Evolutionary conservation across 2,888 invertebrate species (phyloP).

Genomic region (Nemoura dubitans): DNA sequence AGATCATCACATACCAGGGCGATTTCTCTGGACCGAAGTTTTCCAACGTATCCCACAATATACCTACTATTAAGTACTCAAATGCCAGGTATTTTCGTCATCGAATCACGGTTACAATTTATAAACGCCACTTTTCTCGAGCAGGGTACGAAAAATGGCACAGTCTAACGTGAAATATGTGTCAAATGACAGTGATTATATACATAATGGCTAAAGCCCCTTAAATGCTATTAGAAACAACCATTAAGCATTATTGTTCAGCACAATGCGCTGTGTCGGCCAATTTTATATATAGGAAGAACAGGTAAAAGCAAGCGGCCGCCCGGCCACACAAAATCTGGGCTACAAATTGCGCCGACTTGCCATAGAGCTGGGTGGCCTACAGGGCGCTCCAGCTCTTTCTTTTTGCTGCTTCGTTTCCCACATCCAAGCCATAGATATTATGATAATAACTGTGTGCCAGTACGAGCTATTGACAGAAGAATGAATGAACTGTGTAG

Average conservation of each 20-base stretch:
- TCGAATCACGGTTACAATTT: not conserved
- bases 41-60: not conserved
- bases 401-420: slow-evolving; percentile 14
- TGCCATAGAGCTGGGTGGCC: slow-evolving; percentile 19
- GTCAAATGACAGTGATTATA: slow-evolving; percentile 42
- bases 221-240: slow-evolving; percentile 43
- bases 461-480: slow-evolving; percentile 36
- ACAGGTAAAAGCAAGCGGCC: not conserved
- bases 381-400: not conserved
- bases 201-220: slow-evolving; percentile 19
- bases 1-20: not conserved
- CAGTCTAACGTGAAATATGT: slow-evolving; percentile 17
- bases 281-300: not conserved
- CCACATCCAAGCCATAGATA: slow-evolving; percentile 31
- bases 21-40: not conserved
- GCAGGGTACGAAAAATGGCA: not conserved
- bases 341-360: slow-evolving; percentile 32
- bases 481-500: slow-evolving; percentile 16
- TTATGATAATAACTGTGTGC: slow-evolving; percentile 38
- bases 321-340: slow-evolving; percentile 30
- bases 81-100: slow-evolving; percentile 8
- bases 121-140: not conserved
- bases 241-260: slow-evolving; percentile 42
- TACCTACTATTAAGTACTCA: not conserved
- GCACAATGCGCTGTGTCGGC: slow-evolving; percentile 28